Evolutionary conservation across 2,797 vertebrate genomes (phyloP).

Genomic region (Notolepis coatsorum): DNA sequence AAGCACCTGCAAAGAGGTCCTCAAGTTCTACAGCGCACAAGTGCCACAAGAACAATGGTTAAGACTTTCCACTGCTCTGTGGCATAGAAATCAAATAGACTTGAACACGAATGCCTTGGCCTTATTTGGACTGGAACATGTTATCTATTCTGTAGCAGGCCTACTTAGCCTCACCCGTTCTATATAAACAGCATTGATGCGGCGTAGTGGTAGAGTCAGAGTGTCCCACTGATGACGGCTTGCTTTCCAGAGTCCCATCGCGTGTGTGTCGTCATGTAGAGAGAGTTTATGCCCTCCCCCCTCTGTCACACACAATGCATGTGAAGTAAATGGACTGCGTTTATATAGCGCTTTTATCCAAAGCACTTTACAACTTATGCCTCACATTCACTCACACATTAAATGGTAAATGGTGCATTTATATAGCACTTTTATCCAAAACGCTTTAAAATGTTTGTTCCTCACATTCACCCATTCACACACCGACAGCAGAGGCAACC

Average conservation of each 20-base stretch:
- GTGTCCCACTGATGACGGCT: background rate
- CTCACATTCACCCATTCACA: too few species aligned
- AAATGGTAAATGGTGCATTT: too few species aligned
- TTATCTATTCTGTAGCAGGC: constrained; percentile 60
- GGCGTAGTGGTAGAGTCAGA: constrained; percentile 20
- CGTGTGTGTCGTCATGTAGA: constrained; percentile 9
- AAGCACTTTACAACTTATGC: background rate
- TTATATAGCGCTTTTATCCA: constrained; percentile 26
- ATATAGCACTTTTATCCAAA: too few species aligned
- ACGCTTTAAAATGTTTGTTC: too few species aligned
- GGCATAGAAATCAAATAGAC: constrained; percentile 37
- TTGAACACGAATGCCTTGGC: constrained; percentile 53
- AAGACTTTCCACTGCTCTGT: constrained; percentile 21
- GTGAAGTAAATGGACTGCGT: constrained; percentile 17
- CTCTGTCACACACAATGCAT: too few species aligned
- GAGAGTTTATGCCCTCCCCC: too few species aligned
- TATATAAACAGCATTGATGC: constrained; percentile 26
- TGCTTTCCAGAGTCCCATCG: constrained; percentile 17
- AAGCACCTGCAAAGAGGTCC: too few species aligned
- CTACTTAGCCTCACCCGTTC: constrained; percentile 60
- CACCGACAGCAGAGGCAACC: too few species aligned
- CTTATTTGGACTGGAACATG: constrained; percentile 80
- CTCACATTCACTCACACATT: too few species aligned
- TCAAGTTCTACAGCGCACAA: too few species aligned
- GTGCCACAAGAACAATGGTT: too few species aligned